phyloP scores from a whole-genome alignment of 2,113 vertebrate genomes.

The Cnemophilus loriae region DNA sequence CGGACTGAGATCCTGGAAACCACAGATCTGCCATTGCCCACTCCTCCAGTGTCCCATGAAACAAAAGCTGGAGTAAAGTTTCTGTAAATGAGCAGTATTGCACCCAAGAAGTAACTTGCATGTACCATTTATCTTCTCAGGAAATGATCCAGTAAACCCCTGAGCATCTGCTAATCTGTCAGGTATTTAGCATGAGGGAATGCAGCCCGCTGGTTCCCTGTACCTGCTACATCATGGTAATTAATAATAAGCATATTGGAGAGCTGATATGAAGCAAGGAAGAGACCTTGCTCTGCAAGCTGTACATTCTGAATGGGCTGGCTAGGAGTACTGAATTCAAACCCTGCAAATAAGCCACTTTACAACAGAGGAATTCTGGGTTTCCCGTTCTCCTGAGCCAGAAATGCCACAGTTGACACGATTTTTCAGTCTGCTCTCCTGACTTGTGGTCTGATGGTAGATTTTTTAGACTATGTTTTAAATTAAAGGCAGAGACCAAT shows the following conservation, averaged over 20 bases:
- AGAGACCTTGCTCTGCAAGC: not conserved
- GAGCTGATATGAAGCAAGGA: not conserved
- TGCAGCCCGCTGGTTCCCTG: not conserved
- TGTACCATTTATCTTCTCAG: not conserved
- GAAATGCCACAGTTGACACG: not conserved
- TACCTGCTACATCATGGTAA: not conserved
- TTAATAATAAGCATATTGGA: not conserved
- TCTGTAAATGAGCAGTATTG: not conserved
- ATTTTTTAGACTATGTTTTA: not conserved
- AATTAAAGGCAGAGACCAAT: not conserved
- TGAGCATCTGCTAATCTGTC: not conserved
- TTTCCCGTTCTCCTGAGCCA: not conserved
- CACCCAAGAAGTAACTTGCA: not conserved
- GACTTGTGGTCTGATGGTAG: not conserved
- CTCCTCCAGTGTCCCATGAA: not conserved
- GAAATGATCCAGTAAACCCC: not conserved
- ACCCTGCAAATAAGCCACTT: not conserved
- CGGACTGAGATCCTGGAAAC: not conserved
- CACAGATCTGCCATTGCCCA: fast-evolving
- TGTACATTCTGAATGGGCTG: not conserved
- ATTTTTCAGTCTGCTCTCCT: not conserved
- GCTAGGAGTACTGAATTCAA: not conserved
- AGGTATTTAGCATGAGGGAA: not conserved
- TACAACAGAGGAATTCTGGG: not conserved
- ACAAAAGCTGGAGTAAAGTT: not conserved